Percentiles rank a stretch among this genome's conserved stretches.
Evolutionary conservation across 2,888 invertebrate species (phyloP).

Genomic region (Lycocerus yunnanus): DNA sequence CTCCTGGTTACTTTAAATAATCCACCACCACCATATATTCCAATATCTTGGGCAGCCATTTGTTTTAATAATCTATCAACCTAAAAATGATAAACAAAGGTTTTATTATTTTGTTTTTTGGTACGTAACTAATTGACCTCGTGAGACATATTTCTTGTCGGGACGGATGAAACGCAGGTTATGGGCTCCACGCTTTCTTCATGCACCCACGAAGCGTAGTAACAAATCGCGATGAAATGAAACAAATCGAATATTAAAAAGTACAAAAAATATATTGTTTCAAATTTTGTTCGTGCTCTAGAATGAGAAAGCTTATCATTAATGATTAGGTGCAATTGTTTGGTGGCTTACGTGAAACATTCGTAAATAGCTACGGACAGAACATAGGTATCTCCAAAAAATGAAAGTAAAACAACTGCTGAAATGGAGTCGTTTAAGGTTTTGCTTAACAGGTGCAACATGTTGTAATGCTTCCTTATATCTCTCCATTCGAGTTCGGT

Average conservation of each 20-base stretch:
- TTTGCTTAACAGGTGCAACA: conserved; percentile 17
- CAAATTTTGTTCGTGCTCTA: conserved; percentile 4
- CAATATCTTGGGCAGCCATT: conserved; percentile 16
- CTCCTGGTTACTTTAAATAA: conserved; percentile 25
- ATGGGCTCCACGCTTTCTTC: conserved; percentile 28
- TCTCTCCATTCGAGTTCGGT: conserved; percentile 12
- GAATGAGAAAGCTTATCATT: neutral
- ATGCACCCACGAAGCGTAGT: conserved; percentile 26
- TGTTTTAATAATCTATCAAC: conserved; percentile 23
- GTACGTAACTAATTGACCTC: conserved; percentile 13
- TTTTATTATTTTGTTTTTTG: neutral
- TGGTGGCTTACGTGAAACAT: conserved; percentile 13
- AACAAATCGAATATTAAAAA: conserved; percentile 11
- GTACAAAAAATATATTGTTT: conserved; percentile 18
- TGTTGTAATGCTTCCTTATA: conserved; percentile 19
- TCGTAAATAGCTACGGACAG: conserved; percentile 21
- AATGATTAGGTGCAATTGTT: neutral
- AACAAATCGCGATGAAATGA: conserved; percentile 24
- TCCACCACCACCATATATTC: conserved; percentile 17
- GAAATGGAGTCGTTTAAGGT: conserved; percentile 19
- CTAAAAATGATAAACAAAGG: conserved; percentile 2
- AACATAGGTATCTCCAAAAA: conserved; percentile 27
- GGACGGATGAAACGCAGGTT: conserved; percentile 12
- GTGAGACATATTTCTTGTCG: conserved; percentile 18
- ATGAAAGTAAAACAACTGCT: conserved; percentile 19